A percentile compares a stretch with the other conserved stretches of the same genome.
Conservation (phyloP, 1,140 invertebrate genomes). For the Chironomus tepperi region DNA sequence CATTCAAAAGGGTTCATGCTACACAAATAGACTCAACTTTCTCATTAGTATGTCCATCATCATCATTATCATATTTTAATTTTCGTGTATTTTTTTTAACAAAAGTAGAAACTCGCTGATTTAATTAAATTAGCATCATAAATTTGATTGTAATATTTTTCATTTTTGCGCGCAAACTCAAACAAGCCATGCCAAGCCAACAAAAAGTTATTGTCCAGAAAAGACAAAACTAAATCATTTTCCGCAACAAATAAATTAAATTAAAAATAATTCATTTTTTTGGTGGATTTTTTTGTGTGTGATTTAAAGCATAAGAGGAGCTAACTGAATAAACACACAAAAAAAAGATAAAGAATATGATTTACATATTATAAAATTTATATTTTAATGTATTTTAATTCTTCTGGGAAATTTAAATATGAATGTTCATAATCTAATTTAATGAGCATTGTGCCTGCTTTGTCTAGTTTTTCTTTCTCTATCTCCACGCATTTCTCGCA, state of each 20-base stretch:
- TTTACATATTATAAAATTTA: slow-evolving; percentile 1
- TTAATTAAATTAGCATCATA: not conserved
- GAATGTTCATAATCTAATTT: not conserved
- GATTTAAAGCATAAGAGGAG: not conserved
- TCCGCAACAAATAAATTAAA: slow-evolving; percentile 15
- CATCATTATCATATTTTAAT: not conserved
- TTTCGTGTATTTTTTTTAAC: not conserved
- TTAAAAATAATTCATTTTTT: not conserved
- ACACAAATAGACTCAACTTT: not conserved
- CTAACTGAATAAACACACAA: too few species aligned
- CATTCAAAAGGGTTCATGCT: too few species aligned
- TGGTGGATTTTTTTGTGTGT: not conserved
- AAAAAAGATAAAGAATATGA: not conserved
- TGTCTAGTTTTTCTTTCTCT: not conserved
- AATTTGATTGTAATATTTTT: slow-evolving; percentile 19
- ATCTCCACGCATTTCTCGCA: not conserved
- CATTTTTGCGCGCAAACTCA: not conserved
- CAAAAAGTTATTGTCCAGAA: too few species aligned
- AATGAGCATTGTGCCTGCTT: slow-evolving; percentile 6
- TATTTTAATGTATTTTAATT: not conserved
- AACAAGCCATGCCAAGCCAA: too few species aligned
- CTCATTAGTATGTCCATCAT: not conserved
- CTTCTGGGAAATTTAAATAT: slow-evolving; percentile 22
- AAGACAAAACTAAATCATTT: slow-evolving; percentile 5
- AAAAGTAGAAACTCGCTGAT: not conserved